A percentile compares a stretch with the other conserved stretches of the same genome.
Evolutionary conservation across 2,113 vertebrate species (phyloP).

Genomic region (Serilophus lunatus): DNA sequence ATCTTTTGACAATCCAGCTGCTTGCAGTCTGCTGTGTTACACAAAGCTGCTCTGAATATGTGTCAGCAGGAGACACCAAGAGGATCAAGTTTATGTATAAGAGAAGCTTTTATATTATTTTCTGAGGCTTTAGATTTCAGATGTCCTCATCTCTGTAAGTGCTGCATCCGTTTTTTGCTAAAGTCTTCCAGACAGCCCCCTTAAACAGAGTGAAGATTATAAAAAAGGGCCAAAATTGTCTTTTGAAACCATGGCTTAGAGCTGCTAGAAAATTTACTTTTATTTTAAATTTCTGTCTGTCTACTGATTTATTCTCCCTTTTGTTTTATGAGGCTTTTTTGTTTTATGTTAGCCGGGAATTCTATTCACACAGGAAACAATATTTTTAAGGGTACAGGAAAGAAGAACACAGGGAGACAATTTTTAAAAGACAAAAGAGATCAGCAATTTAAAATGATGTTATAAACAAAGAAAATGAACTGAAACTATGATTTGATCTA

Average conservation of each 20-base stretch:
- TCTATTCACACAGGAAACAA: not conserved
- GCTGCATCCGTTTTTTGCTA: not conserved
- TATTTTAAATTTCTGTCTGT: not conserved
- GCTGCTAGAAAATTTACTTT: not conserved
- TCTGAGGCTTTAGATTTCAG: not conserved
- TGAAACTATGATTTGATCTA: not conserved
- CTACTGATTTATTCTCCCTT: not conserved
- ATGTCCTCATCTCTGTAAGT: not conserved
- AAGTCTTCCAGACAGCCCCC: not conserved
- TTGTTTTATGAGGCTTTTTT: not conserved
- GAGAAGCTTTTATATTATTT: not conserved
- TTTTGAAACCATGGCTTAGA: not conserved
- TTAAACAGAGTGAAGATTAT: not conserved
- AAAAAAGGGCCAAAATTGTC: not conserved
- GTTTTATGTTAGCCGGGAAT: not conserved
- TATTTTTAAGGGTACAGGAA: not conserved
- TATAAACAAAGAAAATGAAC: not conserved
- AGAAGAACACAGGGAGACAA: not conserved
- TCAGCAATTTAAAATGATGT: not conserved
- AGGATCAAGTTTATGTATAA: fast-evolving
- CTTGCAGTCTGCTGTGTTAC: not conserved
- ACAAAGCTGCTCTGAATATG: not conserved
- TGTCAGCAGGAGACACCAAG: not conserved
- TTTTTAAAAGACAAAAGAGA: not conserved
- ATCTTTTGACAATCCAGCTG: not conserved